Base-by-base conservation (phyloP, 2,113 vertebrate genomes). In the Perccottus glenii region DNA sequence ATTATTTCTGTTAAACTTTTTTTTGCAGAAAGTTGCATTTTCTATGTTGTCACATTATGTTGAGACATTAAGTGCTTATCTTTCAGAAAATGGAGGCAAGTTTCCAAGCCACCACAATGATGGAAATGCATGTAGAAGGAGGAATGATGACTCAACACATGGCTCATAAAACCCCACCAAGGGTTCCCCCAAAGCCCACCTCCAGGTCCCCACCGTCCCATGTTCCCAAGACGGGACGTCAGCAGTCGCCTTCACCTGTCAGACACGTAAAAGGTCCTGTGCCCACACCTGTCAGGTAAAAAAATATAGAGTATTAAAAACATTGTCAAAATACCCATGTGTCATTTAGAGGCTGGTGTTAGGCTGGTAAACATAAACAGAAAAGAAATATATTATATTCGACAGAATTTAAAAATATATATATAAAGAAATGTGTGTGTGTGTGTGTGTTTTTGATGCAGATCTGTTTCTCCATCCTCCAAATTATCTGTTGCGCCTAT, bases 221-320 rank as follows among this genome's bases (percentile, higher is more conserved):
- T 11, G 48, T 94, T 53, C 87, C 94, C 77, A 98, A 94, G 91
- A 88, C 94, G 72, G 89, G 93, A 64, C 93, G 97, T 11, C 97
- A 99, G 57, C 98, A 99, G 76, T 99, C 98, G 0, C 96, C 96
- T 2, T 99, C 98, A 0, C 98, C 98, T 0, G 96, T 99, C 80
- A 94, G 96, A 90, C 96, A 96, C 0, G 97, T 99, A 40, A 96
- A 94, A 85, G 97, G 92, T 36, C 98, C 98, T 0, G 90, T 94
- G 2, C 98, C 98, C 0, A 88, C 96, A 38, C 94, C 96, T 10
- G 94, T 99, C 91, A 98, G 96, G 98, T 99, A 95, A 79, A 2
- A 42, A 11, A 27, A 27, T 27, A 27, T 27, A 27, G 19, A 27
- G 19, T 27, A 27, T n/a, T n/a, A n/a, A n/a, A n/a, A n/a, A n/a